phyloP scores from a whole-genome alignment of 2,113 vertebrate species.

The Trichechus manatus region DNA sequence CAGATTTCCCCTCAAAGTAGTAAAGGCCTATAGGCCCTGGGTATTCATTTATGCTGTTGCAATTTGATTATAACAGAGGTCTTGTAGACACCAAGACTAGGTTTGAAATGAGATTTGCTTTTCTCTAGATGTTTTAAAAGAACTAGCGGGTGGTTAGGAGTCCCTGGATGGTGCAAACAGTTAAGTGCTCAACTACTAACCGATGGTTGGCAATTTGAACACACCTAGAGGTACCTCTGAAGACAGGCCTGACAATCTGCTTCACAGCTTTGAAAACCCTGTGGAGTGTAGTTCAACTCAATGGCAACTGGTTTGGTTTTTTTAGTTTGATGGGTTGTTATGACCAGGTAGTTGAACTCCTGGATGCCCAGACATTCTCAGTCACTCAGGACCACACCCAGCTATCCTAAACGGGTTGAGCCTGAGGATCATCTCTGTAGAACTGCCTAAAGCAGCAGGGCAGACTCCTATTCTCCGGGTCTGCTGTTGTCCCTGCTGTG shows the following conservation, averaged over 20 bases:
- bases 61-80: neutral
- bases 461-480: neutral
- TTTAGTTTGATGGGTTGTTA: neutral
- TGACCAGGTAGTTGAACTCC: neutral
- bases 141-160: neutral
- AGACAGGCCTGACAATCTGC: neutral
- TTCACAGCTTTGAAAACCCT: neutral
- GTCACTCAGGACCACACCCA: neutral
- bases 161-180: neutral
- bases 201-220: neutral
- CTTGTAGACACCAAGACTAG: neutral
- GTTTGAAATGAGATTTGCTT: neutral
- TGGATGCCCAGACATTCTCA: neutral
- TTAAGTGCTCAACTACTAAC: neutral
- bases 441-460: neutral
- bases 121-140: constrained; percentile 1
- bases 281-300: neutral
- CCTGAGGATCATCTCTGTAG: neutral
- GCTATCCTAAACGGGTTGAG: neutral
- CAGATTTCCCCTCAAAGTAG: neutral
- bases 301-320: neutral
- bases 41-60: neutral
- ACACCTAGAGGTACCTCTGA: neutral
- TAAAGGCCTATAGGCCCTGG: neutral
- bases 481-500: neutral